A percentile compares a stretch with the other conserved stretches of the same genome.
These are phyloP conservation scores for Ctenoplectra terminalis DNA, from an alignment of 1,140 invertebrate genomes.

Conservation along the genomic window DNA sequence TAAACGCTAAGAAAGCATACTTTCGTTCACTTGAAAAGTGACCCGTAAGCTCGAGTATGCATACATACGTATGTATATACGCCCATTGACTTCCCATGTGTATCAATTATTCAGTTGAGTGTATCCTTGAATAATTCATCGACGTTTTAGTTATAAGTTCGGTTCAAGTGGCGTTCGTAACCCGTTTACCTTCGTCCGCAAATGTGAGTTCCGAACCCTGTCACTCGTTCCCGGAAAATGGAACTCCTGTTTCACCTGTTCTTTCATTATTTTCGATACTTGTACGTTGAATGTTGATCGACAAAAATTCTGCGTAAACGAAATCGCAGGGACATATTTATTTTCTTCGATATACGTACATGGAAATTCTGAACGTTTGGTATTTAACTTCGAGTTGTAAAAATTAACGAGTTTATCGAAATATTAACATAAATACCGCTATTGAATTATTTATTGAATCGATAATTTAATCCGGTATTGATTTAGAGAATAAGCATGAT, in stretches of 20 bases:
- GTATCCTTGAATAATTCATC: slow-evolving; percentile 73
- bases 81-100: slow-evolving; percentile 61
- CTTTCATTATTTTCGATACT: neutral
- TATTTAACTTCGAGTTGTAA: too few species aligned
- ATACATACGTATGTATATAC: slow-evolving; percentile 44
- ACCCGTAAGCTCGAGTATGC: neutral
- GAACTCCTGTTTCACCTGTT: slow-evolving; percentile 24
- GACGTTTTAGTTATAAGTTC: slow-evolving; percentile 63
- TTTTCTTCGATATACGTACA: too few species aligned
- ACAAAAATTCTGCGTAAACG: too few species aligned
- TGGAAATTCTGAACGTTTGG: too few species aligned
- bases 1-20: neutral
- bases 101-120: slow-evolving; percentile 73
- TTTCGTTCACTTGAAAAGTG: neutral
- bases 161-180: slow-evolving; percentile 27
- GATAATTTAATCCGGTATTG: too few species aligned
- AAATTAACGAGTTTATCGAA: too few species aligned
- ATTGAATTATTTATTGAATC: too few species aligned
- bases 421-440: too few species aligned
- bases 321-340: too few species aligned
- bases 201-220: neutral
- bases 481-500: too few species aligned
- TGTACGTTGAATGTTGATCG: too few species aligned
- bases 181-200: slow-evolving; percentile 43
- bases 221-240: slow-evolving; percentile 1